Conservation (phyloP, 1,140 invertebrate species). For the Aphaenogaster floridana region DNA sequence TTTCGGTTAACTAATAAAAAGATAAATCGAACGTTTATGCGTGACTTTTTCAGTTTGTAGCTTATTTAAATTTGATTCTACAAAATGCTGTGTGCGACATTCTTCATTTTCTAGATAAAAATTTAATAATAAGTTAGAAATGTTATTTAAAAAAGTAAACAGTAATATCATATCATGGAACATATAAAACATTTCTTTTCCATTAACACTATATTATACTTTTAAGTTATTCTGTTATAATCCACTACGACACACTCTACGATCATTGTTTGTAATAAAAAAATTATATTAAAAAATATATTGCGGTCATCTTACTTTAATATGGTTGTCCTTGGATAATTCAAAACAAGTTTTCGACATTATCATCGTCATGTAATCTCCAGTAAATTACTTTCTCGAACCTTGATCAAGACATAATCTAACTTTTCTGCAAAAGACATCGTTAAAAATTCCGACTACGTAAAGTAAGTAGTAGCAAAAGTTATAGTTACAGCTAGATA, state of each 20-base stretch:
- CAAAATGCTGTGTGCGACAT: not conserved
- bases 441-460: conserved; percentile 35
- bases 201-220: not conserved
- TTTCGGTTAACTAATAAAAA: not conserved
- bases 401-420: conserved; percentile 16
- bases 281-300: not conserved
- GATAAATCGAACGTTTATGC: conserved; percentile 24
- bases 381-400: conserved; percentile 25
- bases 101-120: not conserved
- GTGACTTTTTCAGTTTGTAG: not conserved
- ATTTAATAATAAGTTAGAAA: conserved; percentile 36
- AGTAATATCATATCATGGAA: not conserved
- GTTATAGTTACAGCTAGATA: not conserved
- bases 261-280: not conserved
- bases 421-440: conserved; percentile 38
- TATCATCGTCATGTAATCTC: conserved; percentile 24
- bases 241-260: not conserved
- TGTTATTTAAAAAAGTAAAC: conserved; percentile 2
- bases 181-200: conserved; percentile 13
- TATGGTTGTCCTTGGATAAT: not conserved
- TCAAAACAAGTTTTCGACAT: conserved; percentile 22
- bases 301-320: not conserved
- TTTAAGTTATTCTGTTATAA: conserved; percentile 17
- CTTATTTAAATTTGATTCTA: not conserved
- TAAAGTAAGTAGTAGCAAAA: not conserved